Base-by-base conservation (phyloP, 2,888 invertebrate genomes). In the Taphrorychus bicolor region DNA sequence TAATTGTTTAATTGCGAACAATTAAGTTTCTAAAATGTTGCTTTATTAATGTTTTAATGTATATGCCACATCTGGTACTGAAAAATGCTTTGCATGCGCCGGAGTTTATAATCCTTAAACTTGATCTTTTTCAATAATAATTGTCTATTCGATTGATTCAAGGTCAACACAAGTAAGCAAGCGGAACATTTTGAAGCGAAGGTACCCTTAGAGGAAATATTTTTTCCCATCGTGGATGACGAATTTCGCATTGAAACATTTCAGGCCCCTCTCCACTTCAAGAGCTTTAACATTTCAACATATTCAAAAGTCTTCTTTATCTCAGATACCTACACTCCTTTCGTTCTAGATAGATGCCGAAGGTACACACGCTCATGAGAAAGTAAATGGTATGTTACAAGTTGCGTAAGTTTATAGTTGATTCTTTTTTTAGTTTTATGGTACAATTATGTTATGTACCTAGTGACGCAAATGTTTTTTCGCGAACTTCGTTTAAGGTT, bases 361-460 rank as follows among this genome's bases (percentile, higher is more conserved):
- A 5, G 9, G 3, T 16, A 48, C 17, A 57, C 22, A 58, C 14
- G 41, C 52, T 41, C 5, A 52, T 41, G 59, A 17, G 59, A 60
- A 60, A 60, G 59, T 60, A 40, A 52, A 40, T 59, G n/a, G n/a
- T 22, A 22, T 32, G 5, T 49, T 41, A 32, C 19, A 51, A 49
- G 51, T 52, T 52, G n/a, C 59, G 42, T 22, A 60, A 60, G 51
- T 32, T 9, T 7, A 32, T 32, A 11, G 32, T 32, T 32, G 32
- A 32, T 2, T 32, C 7, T 32, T n/a, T n/a, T n/a, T 32, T 32
- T 11, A 32, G 3, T 3, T 32, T 32, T 32, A 32, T 3, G 3
- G 32, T 32, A 11, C 11, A 32, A 32, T 7, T 32, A 32, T 9
- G 9, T 3, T 9, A 7, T 7, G 32, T 32, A 32, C 3, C 11